Evolutionary conservation across 2,113 vertebrate genomes (phyloP).

Genomic region (Rallus limicola): DNA sequence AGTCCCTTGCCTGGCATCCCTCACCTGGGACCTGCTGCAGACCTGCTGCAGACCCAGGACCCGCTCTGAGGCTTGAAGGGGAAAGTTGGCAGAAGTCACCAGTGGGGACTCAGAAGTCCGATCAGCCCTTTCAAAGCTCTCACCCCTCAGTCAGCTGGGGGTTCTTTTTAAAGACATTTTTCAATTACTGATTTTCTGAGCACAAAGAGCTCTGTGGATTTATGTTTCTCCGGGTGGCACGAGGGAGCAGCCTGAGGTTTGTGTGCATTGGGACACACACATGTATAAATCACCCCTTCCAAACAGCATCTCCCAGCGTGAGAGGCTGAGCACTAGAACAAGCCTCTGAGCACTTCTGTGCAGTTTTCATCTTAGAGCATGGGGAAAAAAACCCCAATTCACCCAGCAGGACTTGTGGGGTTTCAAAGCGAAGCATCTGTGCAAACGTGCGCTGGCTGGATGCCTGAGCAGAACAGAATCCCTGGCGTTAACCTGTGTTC

Average conservation of each 20-base stretch:
- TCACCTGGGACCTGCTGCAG: neutral
- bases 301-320: neutral
- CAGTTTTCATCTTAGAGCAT: neutral
- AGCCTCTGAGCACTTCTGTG: neutral
- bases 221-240: neutral
- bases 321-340: neutral
- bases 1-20: no score
- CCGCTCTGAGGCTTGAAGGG: neutral
- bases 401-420: neutral
- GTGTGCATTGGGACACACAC: neutral
- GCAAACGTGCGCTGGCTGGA: neutral
- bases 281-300: rapidly evolving
- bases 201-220: neutral
- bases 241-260: neutral
- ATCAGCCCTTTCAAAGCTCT: neutral
- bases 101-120: neutral
- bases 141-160: rapidly evolving
- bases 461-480: neutral
- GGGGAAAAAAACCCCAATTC: neutral
- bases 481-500: neutral
- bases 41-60: neutral
- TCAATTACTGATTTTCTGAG: neutral
- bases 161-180: neutral
- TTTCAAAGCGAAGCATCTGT: neutral
- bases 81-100: neutral